Evolutionary conservation across 2,113 vertebrate species (phyloP), one percentile per base, ranked within the genome.

Genomic region (Oncorhynchus keta): DNA sequence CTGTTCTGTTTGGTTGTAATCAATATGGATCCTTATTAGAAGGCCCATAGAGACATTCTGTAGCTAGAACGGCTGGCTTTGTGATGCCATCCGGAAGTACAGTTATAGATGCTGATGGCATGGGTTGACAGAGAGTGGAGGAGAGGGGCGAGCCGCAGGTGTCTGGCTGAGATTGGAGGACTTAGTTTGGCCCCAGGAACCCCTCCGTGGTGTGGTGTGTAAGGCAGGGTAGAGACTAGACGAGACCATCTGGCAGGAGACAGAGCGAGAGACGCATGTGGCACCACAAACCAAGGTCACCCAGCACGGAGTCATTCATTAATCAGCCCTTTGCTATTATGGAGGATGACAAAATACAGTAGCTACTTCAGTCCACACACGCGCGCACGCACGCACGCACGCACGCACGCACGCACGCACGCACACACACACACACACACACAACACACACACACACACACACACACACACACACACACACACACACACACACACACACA

Each of bases 221-320:
- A 20, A 16, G 14, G 64, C 7, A 84, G 76, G 76, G 73, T 55
- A 81, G 87, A 87, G 83, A 75, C 80, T 72, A 64, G 77, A 91
- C 90, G 69, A 65, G 77, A 91, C 91, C 91, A 91, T 92, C 91
- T 93, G 92, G 88, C 78, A 16, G 61, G 70, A 30, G 76, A 75
- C 68, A 13, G 72, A 39, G 7, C 7, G 35, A 78, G 73, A 75
- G 28, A 65, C 65, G 49, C 14, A 16, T 16, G 62, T 76, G 77
- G 77, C 83, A 89, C 88, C 87, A 76, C 83, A 76, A 76, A 48
- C 51, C 91, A 91, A 91, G 90, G 90, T 87, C 86, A 87, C 75
- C 28, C 45, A 75, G 78, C 72, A 86, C 79, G 79, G 82, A 86
- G 81, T 70, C 32, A 68, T 83, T 83, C 88, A 90, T 92, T 89